A percentile compares a stretch with the other conserved stretches of the same genome.
These are phyloP conservation scores for Anthophora plumipes DNA, from an alignment of 2,888 invertebrate genomes.

Conservation along the genomic window DNA sequence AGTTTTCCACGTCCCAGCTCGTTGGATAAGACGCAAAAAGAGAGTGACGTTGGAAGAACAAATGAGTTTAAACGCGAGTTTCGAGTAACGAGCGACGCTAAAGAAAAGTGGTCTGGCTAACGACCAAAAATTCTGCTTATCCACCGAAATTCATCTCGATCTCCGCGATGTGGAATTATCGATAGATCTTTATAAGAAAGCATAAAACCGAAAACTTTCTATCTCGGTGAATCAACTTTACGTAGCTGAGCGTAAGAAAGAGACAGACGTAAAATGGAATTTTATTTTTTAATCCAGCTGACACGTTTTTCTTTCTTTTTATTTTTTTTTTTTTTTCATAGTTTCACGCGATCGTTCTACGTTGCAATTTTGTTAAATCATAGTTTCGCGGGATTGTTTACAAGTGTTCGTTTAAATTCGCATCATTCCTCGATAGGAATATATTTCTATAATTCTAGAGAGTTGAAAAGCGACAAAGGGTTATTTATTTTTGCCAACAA, in stretches of 20 bases:
- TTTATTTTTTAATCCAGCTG: not conserved
- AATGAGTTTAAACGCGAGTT: not conserved
- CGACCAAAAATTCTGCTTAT: not conserved
- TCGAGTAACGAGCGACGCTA: not conserved
- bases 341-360: not conserved
- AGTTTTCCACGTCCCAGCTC: not conserved
- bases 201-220: no score
- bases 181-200: no score
- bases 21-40: not conserved
- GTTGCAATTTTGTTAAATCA: no score
- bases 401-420: not conserved
- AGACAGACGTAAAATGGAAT: not conserved
- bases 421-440: not conserved
- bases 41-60: not conserved
- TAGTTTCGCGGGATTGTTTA: not conserved
- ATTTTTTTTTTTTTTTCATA: not conserved
- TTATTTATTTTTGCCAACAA: conserved; percentile 7
- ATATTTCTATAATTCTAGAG: not conserved
- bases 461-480: not conserved
- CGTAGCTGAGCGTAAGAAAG: not conserved
- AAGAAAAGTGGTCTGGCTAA: not conserved
- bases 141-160: not conserved
- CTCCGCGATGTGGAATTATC: not conserved
- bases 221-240: not conserved
- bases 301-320: no score